A percentile compares a stretch with the other conserved stretches of the same genome.
These are phyloP conservation scores for Elachura formosa DNA, from an alignment of 2,113 vertebrate genomes.

Conservation along the genomic window DNA sequence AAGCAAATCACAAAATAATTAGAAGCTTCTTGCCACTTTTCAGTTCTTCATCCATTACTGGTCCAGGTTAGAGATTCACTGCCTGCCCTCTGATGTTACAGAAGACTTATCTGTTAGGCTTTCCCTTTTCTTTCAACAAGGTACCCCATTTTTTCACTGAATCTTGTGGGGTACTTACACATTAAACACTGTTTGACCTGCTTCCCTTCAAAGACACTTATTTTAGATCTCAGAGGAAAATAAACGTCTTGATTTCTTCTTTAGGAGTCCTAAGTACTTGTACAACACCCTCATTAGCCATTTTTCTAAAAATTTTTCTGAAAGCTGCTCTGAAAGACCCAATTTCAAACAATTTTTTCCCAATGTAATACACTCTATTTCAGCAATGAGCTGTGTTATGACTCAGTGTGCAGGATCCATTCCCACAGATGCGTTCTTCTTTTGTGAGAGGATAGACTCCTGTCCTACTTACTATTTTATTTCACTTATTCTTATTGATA, in stretches of 20 bases:
- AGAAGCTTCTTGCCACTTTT: not conserved
- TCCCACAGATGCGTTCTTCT: not conserved
- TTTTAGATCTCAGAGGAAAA: not conserved
- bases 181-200: not conserved
- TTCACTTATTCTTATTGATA: not conserved
- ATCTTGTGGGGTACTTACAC: not conserved
- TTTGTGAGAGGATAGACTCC: not conserved
- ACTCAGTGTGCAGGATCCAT: not conserved
- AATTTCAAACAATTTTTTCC: not conserved
- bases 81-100: not conserved
- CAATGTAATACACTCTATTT: not conserved
- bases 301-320: not conserved
- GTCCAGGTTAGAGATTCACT: not conserved
- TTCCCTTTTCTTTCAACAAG: not conserved
- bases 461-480: not conserved
- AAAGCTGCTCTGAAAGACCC: not conserved
- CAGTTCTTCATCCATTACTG: not conserved
- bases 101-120: not conserved
- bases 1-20: conserved; percentile 65
- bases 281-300: not conserved
- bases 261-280: not conserved
- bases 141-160: not conserved
- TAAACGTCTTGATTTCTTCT: not conserved
- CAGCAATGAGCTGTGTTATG: not conserved
- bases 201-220: not conserved